Evolutionary conservation across 1,140 invertebrate species (phyloP).

Genomic region (Lepidotrigona ventralis): DNA sequence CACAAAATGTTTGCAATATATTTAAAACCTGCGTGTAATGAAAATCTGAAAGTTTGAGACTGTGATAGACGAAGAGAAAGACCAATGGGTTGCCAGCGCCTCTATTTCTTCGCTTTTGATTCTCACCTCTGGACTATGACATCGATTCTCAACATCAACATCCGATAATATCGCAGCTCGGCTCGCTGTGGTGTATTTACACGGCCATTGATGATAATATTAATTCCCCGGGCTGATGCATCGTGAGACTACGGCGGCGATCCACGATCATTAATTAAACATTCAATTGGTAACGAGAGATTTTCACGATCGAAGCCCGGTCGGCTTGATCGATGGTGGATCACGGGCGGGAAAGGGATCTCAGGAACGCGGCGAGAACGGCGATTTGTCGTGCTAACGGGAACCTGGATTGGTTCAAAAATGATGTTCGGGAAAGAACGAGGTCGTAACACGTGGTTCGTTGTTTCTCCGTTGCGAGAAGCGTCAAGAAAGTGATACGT

Average conservation of each 20-base stretch:
- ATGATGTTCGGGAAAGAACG: not conserved
- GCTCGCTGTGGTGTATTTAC: slow-evolving; percentile 16
- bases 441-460: not conserved
- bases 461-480: not conserved
- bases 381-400: slow-evolving; percentile 19
- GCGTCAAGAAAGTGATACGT: not conserved
- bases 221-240: slow-evolving; percentile 44
- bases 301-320: slow-evolving; percentile 22
- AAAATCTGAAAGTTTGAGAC: no score
- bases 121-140: slow-evolving; percentile 48
- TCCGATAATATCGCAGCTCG: slow-evolving; percentile 52
- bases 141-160: slow-evolving; percentile 44
- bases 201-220: slow-evolving; percentile 50
- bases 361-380: slow-evolving; percentile 6
- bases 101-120: slow-evolving; percentile 40
- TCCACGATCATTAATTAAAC: slow-evolving; percentile 57
- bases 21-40: no score
- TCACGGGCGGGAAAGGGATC: slow-evolving; percentile 9
- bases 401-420: not conserved
- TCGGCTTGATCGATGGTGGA: slow-evolving; percentile 29
- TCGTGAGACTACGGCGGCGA: slow-evolving; percentile 30
- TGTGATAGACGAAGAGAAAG: not conserved
- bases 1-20: no score
- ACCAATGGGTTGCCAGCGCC: slow-evolving; percentile 20
- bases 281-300: slow-evolving; percentile 46